Evolutionary conservation across 2,888 invertebrate species (phyloP).

Genomic region (Cyclophora albipunctata): DNA sequence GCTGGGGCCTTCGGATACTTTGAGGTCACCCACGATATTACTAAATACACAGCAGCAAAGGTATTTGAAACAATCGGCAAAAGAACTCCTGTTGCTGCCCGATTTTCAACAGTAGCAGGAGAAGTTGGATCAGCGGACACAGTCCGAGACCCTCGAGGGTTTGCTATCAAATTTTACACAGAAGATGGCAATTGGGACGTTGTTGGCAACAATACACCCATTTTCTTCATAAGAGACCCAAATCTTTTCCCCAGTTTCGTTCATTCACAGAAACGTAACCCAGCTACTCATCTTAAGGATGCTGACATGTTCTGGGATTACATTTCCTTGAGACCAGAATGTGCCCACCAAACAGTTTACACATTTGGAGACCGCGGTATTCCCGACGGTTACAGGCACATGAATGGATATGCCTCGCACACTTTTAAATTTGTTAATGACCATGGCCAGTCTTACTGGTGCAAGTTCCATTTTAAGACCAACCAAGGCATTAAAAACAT

Average conservation of each 20-base stretch:
- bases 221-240: conserved; percentile 95
- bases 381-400: conserved; percentile 92
- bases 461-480: conserved; percentile 96
- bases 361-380: conserved; percentile 94
- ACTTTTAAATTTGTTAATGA: conserved; percentile 93
- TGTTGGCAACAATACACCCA: conserved; percentile 94
- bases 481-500: conserved; percentile 93
- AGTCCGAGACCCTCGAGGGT: conserved; percentile 92
- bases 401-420: conserved; percentile 97
- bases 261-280: conserved; percentile 97
- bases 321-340: conserved; percentile 89
- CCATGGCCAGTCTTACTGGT: conserved; percentile 83
- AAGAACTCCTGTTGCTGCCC: conserved; percentile 84
- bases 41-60: conserved; percentile 85
- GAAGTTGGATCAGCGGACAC: conserved; percentile 95
- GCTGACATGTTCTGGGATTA: conserved; percentile 98
- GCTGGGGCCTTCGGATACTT: conserved; percentile 93
- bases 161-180: conserved; percentile 95
- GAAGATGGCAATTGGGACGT: conserved; percentile 96
- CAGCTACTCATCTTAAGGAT: conserved; percentile 92
- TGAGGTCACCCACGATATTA: conserved; percentile 91
- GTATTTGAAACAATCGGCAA: conserved; percentile 86
- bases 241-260: conserved; percentile 94
- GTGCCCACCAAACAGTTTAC: conserved; percentile 88
- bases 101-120: conserved; percentile 92